Conservation (phyloP, 2,888 invertebrate genomes). For the Cotesia congregata region DNA sequence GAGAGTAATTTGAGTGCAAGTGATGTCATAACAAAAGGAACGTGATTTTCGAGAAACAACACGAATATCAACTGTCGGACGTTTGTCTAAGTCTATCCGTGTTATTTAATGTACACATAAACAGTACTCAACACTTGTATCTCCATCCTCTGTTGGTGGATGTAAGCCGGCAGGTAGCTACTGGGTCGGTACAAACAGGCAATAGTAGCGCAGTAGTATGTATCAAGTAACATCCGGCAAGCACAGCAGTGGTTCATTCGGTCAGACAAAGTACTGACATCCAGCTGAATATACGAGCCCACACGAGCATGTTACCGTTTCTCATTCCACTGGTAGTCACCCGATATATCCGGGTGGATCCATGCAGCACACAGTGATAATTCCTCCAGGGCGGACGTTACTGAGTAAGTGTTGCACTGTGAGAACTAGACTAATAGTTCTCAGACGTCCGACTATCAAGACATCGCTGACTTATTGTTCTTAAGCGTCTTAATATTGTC, state of each 20-base stretch:
- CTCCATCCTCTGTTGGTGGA: conserved; percentile 56
- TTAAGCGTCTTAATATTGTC: conserved; percentile 12
- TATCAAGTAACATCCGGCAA: conserved; percentile 48
- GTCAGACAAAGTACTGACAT: conserved; percentile 65
- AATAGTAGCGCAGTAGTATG: conserved; percentile 22
- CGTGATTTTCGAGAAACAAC: conserved; percentile 22
- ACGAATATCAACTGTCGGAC: neutral
- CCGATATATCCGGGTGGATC: conserved; percentile 34
- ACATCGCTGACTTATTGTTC: conserved; percentile 13
- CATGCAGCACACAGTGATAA: conserved; percentile 31
- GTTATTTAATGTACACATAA: neutral
- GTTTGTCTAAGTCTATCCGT: neutral
- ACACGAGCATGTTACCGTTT: conserved; percentile 31
- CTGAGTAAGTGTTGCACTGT: conserved; percentile 21
- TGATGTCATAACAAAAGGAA: neutral
- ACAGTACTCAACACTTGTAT: conserved; percentile 40
- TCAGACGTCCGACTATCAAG: neutral
- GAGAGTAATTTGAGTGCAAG: too few species aligned
- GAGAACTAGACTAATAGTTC: conserved; percentile 24
- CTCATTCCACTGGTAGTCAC: conserved; percentile 37
- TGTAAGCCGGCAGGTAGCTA: conserved; percentile 15
- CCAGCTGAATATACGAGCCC: conserved; percentile 61
- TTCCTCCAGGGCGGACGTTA: conserved; percentile 30
- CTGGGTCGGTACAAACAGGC: too few species aligned
- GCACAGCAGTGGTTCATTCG: conserved; percentile 56